A percentile compares a stretch with the other conserved stretches of the same genome.
Evolutionary conservation across 2,797 vertebrate species (phyloP).

Genomic region (Yasuhikotakia modesta): DNA sequence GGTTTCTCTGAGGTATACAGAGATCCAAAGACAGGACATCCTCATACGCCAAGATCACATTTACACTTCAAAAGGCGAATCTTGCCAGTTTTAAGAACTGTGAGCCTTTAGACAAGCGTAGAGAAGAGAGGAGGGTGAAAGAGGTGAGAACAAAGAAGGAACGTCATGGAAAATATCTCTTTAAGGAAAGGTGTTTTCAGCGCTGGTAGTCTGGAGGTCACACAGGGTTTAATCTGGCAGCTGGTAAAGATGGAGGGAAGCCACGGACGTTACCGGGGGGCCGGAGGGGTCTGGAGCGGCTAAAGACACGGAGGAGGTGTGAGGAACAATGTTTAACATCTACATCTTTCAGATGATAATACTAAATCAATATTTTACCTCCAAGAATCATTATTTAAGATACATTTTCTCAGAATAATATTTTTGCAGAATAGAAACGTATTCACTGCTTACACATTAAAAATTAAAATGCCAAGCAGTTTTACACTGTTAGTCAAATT

Average conservation of each 20-base stretch:
- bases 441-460: not conserved
- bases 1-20: too few species aligned
- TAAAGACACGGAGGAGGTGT: too few species aligned
- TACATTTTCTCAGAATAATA: not conserved
- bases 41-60: constrained; percentile 44
- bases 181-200: too few species aligned
- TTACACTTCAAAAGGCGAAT: constrained; percentile 65
- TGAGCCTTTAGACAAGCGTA: constrained; percentile 42
- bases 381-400: too few species aligned
- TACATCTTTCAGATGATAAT: too few species aligned
- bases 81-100: constrained; percentile 37
- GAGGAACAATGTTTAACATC: too few species aligned
- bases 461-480: not conserved
- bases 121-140: constrained; percentile 28
- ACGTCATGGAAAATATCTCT: constrained; percentile 56
- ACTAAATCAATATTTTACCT: too few species aligned
- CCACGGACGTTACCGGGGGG: constrained; percentile 10
- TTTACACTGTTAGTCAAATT: not conserved
- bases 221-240: constrained; percentile 54
- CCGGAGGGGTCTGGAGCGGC: constrained; percentile 15
- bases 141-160: constrained; percentile 40
- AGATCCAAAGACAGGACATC: constrained; percentile 45
- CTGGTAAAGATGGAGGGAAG: constrained; percentile 30
- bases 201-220: constrained; percentile 45
- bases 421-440: not conserved